Percentiles rank a stretch among this genome's conserved stretches.
These are phyloP conservation scores for Carassius gibelio DNA, from an alignment of 2,113 vertebrate species.

Conservation along the genomic window DNA sequence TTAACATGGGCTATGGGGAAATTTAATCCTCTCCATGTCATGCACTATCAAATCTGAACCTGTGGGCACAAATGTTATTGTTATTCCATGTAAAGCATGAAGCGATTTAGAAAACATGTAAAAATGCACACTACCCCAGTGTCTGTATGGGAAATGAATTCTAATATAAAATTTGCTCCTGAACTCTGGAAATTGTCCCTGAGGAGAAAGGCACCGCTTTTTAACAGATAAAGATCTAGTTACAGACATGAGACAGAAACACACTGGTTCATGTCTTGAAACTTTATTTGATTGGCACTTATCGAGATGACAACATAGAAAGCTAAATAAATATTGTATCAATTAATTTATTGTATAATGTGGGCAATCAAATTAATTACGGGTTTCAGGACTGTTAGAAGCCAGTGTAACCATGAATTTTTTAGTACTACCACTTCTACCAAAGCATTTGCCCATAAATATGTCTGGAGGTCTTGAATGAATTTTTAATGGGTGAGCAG, in stretches of 20 bases:
- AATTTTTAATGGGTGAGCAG: constrained; percentile 81
- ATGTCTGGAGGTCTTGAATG: constrained; percentile 83
- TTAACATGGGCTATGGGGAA: constrained; percentile 43
- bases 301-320: constrained; percentile 57
- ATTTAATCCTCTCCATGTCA: constrained; percentile 50
- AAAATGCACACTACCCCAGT: not conserved
- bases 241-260: constrained; percentile 21
- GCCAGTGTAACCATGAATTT: constrained; percentile 75
- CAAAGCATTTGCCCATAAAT: constrained; percentile 82
- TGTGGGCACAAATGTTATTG: constrained; percentile 48
- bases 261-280: not conserved
- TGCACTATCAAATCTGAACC: constrained; percentile 49
- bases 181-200: constrained; percentile 14
- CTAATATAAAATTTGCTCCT: constrained; percentile 33
- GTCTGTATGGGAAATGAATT: constrained; percentile 36
- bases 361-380: constrained; percentile 80
- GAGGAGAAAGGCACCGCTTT: not conserved
- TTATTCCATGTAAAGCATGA: constrained; percentile 48
- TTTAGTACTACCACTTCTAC: constrained; percentile 79
- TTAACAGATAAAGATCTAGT: constrained; percentile 19
- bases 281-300: constrained; percentile 63
- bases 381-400: constrained; percentile 77
- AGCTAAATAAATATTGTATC: constrained; percentile 74
- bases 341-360: constrained; percentile 79
- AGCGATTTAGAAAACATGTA: constrained; percentile 24